These are phyloP conservation scores for Cylindroiulus punctatus DNA, from an alignment of 2,888 invertebrate genomes.

Conservation along the genomic window DNA sequence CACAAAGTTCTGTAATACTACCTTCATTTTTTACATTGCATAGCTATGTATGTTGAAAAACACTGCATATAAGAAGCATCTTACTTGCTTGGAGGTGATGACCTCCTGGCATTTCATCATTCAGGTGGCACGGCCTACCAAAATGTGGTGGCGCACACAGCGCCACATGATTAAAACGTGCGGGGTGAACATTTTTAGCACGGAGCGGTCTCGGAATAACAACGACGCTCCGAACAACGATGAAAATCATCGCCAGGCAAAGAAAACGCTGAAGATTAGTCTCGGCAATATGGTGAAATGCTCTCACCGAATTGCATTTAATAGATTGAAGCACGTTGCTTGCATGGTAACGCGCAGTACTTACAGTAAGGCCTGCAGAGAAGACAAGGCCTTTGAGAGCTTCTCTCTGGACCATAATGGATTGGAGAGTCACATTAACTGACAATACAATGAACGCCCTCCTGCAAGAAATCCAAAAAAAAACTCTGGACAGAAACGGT, in stretches of 20 bases:
- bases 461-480: slow-evolving; percentile 16
- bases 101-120: slow-evolving; percentile 5
- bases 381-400: slow-evolving; percentile 43
- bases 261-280: slow-evolving; percentile 43
- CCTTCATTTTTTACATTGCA: no score
- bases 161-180: slow-evolving; percentile 39
- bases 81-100: neutral
- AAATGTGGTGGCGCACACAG: neutral
- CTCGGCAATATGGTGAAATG: slow-evolving; percentile 30
- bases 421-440: slow-evolving; percentile 40
- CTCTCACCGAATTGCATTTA: slow-evolving; percentile 45
- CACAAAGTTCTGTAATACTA: no score
- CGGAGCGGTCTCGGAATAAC: slow-evolving; percentile 1
- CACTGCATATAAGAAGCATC: no score
- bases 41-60: no score
- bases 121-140: slow-evolving; percentile 3
- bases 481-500: slow-evolving; percentile 6
- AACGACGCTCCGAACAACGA: slow-evolving; percentile 7
- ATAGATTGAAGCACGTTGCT: slow-evolving; percentile 45
- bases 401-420: slow-evolving; percentile 45
- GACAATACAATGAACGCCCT: slow-evolving; percentile 10
- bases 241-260: slow-evolving; percentile 28
- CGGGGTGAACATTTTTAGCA: slow-evolving; percentile 25
- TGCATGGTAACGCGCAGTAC: slow-evolving; percentile 31
- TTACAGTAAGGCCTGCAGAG: neutral